phyloP scores from a whole-genome alignment of 2,888 invertebrate genomes.

The Aleiodes alternator region DNA sequence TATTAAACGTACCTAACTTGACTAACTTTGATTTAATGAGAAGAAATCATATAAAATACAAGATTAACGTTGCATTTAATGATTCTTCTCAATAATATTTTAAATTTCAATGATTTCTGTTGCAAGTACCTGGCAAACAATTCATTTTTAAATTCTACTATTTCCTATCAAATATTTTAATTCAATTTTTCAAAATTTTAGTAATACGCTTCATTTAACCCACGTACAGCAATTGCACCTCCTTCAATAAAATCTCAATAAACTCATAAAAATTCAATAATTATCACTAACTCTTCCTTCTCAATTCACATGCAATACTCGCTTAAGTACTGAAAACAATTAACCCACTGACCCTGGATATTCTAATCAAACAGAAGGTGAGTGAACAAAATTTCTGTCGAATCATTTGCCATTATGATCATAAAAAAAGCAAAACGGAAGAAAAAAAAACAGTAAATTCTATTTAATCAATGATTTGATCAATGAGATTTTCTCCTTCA shows the following conservation, averaged over 20 bases:
- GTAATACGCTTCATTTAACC: too few species aligned
- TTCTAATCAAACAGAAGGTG: slow-evolving; percentile 46
- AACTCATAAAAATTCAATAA: neutral
- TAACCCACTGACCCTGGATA: neutral
- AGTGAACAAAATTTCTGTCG: slow-evolving; percentile 34
- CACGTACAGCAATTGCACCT: too few species aligned
- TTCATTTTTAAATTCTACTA: too few species aligned
- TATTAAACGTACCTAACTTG: too few species aligned
- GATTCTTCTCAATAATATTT: too few species aligned
- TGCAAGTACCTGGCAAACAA: too few species aligned
- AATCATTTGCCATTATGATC: neutral
- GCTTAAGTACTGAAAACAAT: neutral
- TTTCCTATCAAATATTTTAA: too few species aligned
- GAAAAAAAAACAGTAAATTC: neutral
- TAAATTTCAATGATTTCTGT: too few species aligned
- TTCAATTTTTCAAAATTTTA: too few species aligned
- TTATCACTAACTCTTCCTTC: neutral
- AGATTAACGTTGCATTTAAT: too few species aligned
- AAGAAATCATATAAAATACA: too few species aligned
- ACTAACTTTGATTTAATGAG: too few species aligned
- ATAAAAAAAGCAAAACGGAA: neutral
- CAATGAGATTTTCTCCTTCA: slow-evolving; percentile 38
- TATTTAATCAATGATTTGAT: slow-evolving; percentile 10
- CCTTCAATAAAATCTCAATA: neutral
- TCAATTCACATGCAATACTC: neutral